Evolutionary conservation across 64 coral and sea anemone species (phyloP).

Genomic region (Dendrophyllia cribrosa): DNA sequence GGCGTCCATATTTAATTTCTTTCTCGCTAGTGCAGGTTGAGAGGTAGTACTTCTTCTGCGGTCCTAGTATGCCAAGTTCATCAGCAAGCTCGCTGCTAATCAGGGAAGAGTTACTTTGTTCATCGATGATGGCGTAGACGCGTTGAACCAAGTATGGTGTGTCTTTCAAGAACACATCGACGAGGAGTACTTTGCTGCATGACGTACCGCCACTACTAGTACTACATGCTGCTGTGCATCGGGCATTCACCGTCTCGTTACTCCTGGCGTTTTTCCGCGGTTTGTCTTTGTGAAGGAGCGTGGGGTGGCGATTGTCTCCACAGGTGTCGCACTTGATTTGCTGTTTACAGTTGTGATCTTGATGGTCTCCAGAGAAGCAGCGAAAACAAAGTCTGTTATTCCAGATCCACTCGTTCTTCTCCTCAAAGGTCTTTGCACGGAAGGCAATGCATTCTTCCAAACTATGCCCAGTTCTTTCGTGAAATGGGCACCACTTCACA

Average conservation of each 20-base stretch:
- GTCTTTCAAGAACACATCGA: not conserved
- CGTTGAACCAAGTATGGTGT: not conserved
- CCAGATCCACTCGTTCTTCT: constrained; percentile 14
- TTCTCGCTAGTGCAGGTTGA: constrained; percentile 36
- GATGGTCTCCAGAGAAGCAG: too few species aligned
- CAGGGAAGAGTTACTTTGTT: constrained; percentile 22
- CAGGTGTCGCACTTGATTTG: constrained; percentile 1
- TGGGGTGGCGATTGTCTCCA: not conserved
- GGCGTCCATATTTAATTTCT: constrained; percentile 40
- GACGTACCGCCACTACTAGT: not conserved
- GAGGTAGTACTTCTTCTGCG: constrained; percentile 21
- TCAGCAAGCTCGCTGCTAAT: constrained; percentile 27
- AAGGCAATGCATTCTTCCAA: not conserved
- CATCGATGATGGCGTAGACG: constrained; percentile 35
- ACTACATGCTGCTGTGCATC: not conserved
- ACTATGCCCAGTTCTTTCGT: not conserved
- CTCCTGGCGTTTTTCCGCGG: not conserved
- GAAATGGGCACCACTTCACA: not conserved
- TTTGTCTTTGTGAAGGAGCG: not conserved
- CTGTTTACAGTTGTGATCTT: too few species aligned
- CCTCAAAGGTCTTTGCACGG: not conserved
- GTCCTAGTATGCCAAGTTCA: not conserved
- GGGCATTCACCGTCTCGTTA: not conserved
- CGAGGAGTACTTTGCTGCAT: not conserved
- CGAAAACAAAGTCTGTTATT: too few species aligned